Conservation (phyloP, 1,140 invertebrate genomes). For the Pectinophora gossypiella region DNA sequence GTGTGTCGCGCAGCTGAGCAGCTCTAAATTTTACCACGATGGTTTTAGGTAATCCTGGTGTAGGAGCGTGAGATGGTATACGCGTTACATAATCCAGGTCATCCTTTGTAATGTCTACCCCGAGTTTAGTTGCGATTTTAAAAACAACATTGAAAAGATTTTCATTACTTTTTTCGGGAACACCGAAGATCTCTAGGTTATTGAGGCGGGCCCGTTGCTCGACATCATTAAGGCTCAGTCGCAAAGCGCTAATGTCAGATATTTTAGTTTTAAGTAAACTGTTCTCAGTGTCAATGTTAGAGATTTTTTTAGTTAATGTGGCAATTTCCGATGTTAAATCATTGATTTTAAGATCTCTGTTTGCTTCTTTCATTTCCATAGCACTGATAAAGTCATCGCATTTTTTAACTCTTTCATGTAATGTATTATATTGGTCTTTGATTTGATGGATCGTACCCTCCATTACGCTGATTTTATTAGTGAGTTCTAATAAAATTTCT, state of each 20-base stretch:
- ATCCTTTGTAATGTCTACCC: background rate
- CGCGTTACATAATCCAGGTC: background rate
- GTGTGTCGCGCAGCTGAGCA: background rate
- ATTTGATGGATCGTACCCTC: background rate
- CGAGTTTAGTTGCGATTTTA: background rate
- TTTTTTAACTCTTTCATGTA: background rate
- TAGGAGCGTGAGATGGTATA: background rate
- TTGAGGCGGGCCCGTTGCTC: background rate
- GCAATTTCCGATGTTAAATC: background rate
- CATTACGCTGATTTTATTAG: background rate
- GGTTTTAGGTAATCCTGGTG: background rate
- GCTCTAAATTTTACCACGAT: background rate
- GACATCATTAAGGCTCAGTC: background rate
- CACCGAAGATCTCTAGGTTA: slow-evolving; percentile 1
- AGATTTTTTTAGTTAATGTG: background rate
- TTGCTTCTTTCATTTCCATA: background rate
- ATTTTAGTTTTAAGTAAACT: background rate
- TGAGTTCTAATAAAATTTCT: background rate
- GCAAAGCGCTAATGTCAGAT: background rate
- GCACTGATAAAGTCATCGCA: background rate
- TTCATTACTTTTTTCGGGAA: background rate
- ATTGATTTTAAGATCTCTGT: background rate
- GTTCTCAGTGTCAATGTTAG: background rate
- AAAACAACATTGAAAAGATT: background rate
- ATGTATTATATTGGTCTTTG: background rate